phyloP scores from a whole-genome alignment of 1,140 invertebrate genomes.

The Frieseomelitta varia region DNA sequence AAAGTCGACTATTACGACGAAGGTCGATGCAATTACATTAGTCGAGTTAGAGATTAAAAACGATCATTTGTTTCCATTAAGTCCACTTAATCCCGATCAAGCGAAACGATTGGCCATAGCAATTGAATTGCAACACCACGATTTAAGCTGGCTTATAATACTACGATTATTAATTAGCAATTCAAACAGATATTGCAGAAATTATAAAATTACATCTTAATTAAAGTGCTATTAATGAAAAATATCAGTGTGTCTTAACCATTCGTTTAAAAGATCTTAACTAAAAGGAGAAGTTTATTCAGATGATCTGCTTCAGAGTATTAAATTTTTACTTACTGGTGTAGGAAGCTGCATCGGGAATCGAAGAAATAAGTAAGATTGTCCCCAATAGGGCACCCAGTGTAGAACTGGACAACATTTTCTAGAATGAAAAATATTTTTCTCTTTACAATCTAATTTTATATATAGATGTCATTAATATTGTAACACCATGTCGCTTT shows the following conservation, averaged over 20 bases:
- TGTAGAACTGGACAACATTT: conserved; percentile 55
- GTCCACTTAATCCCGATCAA: conserved; percentile 25
- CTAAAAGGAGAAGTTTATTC: not conserved
- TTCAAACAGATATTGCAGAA: not conserved
- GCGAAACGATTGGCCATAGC: conserved; percentile 5
- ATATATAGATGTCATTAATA: not conserved
- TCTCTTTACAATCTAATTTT: not conserved
- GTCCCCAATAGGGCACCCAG: conserved; percentile 54
- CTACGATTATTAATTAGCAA: not conserved
- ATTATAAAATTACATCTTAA: not conserved
- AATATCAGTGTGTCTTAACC: too few relatives aligned
- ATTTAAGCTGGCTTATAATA: not conserved
- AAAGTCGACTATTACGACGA: conserved; percentile 12
- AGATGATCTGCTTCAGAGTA: not conserved
- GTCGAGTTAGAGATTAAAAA: conserved; percentile 40
- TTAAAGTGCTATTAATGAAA: not conserved
- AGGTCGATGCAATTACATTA: conserved; percentile 35
- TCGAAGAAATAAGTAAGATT: conserved; percentile 40
- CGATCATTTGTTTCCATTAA: conserved; percentile 44
- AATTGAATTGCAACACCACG: conserved; percentile 19
- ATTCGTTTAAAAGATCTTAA: not conserved
- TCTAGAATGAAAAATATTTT: conserved; percentile 58
- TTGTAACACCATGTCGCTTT: too few relatives aligned
- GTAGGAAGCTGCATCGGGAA: conserved; percentile 65
- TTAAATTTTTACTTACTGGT: conserved; percentile 72